phyloP scores from a whole-genome alignment of 2,888 invertebrate genomes.

The Drosophila dives region DNA sequence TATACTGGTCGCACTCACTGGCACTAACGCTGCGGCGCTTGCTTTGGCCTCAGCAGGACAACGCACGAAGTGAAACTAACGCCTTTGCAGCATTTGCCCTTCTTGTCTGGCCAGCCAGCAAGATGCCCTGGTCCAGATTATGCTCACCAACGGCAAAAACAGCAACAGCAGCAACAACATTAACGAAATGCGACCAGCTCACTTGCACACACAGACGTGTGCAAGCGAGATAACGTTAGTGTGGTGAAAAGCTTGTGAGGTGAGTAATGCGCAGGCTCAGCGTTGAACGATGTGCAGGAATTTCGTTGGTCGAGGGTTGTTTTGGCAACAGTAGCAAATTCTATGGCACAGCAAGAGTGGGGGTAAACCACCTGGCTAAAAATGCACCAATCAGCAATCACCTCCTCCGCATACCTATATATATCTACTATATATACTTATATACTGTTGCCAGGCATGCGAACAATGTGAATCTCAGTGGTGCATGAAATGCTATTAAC shows the following conservation, averaged over 20 bases:
- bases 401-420: slow-evolving; percentile 9
- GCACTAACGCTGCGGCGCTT: slow-evolving; percentile 70
- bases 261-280: slow-evolving; percentile 63
- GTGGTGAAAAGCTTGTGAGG: slow-evolving; percentile 81
- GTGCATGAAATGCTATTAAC: slow-evolving; percentile 77
- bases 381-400: slow-evolving; percentile 62
- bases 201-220: slow-evolving; percentile 28
- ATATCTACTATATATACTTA: slow-evolving; percentile 1
- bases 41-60: slow-evolving; percentile 83
- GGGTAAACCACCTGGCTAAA: slow-evolving; percentile 59
- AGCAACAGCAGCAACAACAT: slow-evolving; percentile 4
- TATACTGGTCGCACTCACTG: slow-evolving; percentile 57
- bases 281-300: slow-evolving; percentile 62
- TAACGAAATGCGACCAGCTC: slow-evolving; percentile 33
- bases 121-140: slow-evolving; percentile 78
- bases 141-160: slow-evolving; percentile 53
- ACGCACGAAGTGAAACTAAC: slow-evolving; percentile 84
- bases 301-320: slow-evolving; percentile 75
- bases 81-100: slow-evolving; percentile 73
- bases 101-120: slow-evolving; percentile 70
- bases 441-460: slow-evolving; percentile 40
- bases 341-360: slow-evolving; percentile 29
- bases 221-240: slow-evolving; percentile 40
- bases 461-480: slow-evolving; percentile 72
- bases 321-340: slow-evolving; percentile 76